Conservation (phyloP, 2,113 vertebrate genomes). For the Astatotilapia flaviijosephi region DNA sequence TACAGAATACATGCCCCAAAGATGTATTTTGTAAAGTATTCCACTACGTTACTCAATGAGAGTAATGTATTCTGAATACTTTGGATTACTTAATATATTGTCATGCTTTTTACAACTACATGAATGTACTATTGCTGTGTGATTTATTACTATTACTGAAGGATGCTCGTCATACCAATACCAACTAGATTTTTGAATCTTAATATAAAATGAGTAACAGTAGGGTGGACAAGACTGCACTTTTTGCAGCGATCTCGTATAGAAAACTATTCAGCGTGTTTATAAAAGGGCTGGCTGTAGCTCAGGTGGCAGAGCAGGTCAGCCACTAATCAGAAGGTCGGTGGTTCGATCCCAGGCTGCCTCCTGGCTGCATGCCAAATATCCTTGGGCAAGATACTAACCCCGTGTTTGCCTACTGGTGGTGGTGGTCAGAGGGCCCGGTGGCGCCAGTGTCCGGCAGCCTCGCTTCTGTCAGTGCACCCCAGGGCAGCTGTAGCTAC, state of each 20-base stretch:
- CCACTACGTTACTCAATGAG: background rate
- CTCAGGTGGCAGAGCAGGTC: too few relatives aligned
- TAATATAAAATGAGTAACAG: background rate
- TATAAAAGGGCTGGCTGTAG: background rate
- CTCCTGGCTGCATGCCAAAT: too few relatives aligned
- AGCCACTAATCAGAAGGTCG: too few relatives aligned
- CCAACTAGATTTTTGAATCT: background rate
- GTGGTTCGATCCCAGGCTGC: too few relatives aligned
- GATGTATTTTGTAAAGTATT: background rate
- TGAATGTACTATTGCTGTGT: background rate
- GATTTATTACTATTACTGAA: background rate
- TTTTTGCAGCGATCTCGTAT: background rate
- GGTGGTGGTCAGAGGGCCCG: too few relatives aligned
- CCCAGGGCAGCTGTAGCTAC: too few relatives aligned
- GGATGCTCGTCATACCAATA: accelerated
- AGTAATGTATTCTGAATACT: background rate
- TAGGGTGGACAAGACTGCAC: background rate
- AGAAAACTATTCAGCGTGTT: background rate
- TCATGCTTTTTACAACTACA: background rate
- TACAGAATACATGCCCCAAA: background rate
- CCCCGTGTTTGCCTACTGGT: too few relatives aligned
- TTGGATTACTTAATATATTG: background rate
- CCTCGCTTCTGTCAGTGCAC: accelerated
- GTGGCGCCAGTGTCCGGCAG: too few relatives aligned
- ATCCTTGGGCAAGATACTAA: too few relatives aligned